Conservation (phyloP, 2,113 vertebrate species). For the Anhinga anhinga region DNA sequence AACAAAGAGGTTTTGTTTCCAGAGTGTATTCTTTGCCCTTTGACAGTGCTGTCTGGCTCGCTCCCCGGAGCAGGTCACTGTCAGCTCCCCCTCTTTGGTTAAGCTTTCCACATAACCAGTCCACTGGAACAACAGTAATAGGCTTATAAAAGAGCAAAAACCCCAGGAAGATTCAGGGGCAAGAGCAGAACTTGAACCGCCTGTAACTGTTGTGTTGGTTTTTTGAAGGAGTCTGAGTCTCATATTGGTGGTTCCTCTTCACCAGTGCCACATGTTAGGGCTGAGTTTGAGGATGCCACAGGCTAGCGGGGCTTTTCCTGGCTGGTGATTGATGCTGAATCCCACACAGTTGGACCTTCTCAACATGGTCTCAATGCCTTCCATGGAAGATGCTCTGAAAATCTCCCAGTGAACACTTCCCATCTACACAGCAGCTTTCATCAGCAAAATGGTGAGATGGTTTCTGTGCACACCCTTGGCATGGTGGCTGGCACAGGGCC, state of each 20-base stretch:
- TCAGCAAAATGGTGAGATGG: background rate
- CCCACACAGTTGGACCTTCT: background rate
- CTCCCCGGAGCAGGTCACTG: background rate
- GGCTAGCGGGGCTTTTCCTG: background rate
- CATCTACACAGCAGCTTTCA: background rate
- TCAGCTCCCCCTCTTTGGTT: background rate
- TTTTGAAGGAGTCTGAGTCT: background rate
- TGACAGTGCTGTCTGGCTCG: conserved; percentile 27
- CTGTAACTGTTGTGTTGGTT: background rate
- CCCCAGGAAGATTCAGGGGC: background rate
- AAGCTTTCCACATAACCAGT: background rate
- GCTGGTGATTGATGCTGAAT: background rate
- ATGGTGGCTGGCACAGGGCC: background rate
- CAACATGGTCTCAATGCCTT: background rate
- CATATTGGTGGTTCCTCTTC: background rate
- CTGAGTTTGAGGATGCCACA: background rate
- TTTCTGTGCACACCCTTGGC: background rate
- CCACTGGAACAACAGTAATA: background rate
- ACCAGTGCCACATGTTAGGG: background rate
- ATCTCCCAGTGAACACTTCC: background rate
- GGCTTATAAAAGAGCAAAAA: background rate
- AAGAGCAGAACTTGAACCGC: background rate
- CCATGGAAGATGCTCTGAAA: background rate
- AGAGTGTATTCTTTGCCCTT: conserved; percentile 58
- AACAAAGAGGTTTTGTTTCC: conserved; percentile 66